Evolutionary conservation across 1,140 invertebrate genomes (phyloP).

Genomic region (Pseudomyrmex flavicornis): DNA sequence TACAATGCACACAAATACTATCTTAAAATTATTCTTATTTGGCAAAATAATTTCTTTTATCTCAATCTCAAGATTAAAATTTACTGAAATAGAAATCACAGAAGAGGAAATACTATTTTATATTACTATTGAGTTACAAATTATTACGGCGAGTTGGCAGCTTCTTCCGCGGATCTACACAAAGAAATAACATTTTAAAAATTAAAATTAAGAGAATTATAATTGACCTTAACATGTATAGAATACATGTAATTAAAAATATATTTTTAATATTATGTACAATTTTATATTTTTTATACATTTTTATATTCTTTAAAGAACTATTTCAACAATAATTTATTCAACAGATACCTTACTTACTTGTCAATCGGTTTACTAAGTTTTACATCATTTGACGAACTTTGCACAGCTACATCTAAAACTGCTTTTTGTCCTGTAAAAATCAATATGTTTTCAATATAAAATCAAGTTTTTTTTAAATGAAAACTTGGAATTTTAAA

Average conservation of each 20-base stretch:
- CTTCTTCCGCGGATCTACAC: conserved; percentile 61
- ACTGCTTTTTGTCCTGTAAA: conserved; percentile 73
- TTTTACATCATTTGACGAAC: conserved; percentile 68
- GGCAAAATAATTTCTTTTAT: conserved; percentile 16
- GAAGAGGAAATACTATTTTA: conserved; percentile 51
- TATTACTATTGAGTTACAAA: conserved; percentile 27
- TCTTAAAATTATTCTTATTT: conserved; percentile 23
- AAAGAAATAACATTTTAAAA: neutral
- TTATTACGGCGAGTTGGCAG: conserved; percentile 52
- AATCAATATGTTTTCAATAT: neutral
- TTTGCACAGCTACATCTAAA: conserved; percentile 65
- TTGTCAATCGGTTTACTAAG: conserved; percentile 73
- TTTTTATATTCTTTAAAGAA: neutral
- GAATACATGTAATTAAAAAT: too few relatives aligned
- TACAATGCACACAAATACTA: neutral
- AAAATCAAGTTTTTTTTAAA: neutral
- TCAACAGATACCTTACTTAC: conserved; percentile 69
- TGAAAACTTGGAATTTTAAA: neutral
- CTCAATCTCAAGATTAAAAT: conserved; percentile 47
- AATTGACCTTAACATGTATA: conserved; percentile 1
- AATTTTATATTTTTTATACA: too few relatives aligned
- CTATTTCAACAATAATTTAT: neutral
- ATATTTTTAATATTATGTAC: too few relatives aligned
- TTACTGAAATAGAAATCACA: conserved; percentile 65
- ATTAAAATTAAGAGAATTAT: neutral